Base-by-base conservation (phyloP, 1,140 invertebrate genomes). In the Orchesella cincta region DNA sequence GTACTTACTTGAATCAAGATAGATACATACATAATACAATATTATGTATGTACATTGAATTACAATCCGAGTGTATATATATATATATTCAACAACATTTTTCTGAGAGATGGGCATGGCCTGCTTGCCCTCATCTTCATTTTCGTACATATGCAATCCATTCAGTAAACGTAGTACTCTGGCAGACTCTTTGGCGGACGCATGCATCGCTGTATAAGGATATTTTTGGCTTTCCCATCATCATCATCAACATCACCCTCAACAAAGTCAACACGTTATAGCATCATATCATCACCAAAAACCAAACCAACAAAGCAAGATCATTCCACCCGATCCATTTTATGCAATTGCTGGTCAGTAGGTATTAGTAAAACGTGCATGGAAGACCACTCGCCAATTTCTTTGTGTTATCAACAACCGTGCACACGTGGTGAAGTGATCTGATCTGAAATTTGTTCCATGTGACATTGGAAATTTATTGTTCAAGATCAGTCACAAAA, bases 281-380 rank as follows among this genome's bases (percentile, higher is more conserved):
- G 26, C 54, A 57, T 57, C 54, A 26, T 57, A n/a, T n/a, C n/a
- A n/a, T n/a, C n/a, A n/a, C n/a, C n/a, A n/a, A n/a, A n/a, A n/a
- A n/a, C n/a, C 54, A 57, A n/a, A 16, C 54, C 8, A 12, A 46
- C 12, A 57, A 57, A n/a, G 54, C 26, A 57, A 57, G 54, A 57
- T 57, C 23, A 3, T 57, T 23, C 5, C 54, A 5, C 3, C 54
- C 26, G 54, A 57, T 57, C 54, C 26, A 5, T 14, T 23, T 57
- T n/a, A 57, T n/a, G 54, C 54, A 57, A 46, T 46, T 57, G 54
- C 26, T 26, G 26, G 54, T 57, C 54, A 57, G 54, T 57, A 57
- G 54, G 54, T 57, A 26, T 26, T 5, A 5, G 8, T 23, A 57
- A 57, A 57, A 46, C 39, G n/a, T n/a, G n/a, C n/a, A n/a, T n/a